phyloP scores from a whole-genome alignment of 2,888 invertebrate species.

The Archaeoteleia sp. region DNA sequence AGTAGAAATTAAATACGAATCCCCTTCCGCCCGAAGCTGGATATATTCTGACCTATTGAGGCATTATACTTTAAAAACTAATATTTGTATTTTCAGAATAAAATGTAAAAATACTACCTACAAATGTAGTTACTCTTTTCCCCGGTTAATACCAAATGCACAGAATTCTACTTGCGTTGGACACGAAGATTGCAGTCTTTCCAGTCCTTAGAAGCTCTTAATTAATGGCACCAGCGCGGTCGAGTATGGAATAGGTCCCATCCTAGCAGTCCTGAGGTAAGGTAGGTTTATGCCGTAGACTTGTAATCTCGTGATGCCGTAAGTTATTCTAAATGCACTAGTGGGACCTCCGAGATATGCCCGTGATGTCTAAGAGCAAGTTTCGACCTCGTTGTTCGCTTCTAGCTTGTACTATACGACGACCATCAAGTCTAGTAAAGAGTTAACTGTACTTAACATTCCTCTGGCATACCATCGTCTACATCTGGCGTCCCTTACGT shows the following conservation, averaged over 20 bases:
- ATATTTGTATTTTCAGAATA: too few species aligned
- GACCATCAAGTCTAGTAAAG: conserved; percentile 55
- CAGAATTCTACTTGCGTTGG: conserved; percentile 50
- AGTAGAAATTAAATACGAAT: too few species aligned
- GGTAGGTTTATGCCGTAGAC: conserved; percentile 71
- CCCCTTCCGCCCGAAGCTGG: too few species aligned
- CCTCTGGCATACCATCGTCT: conserved; percentile 43
- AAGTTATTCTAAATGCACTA: conserved; percentile 74
- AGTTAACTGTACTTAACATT: conserved; percentile 64
- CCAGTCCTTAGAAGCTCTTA: conserved; percentile 70
- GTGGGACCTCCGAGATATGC: conserved; percentile 69
- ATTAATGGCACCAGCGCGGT: conserved; percentile 66
- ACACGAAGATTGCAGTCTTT: conserved; percentile 66
- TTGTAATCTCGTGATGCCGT: conserved; percentile 74
- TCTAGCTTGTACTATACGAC: conserved; percentile 55
- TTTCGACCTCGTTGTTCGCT: conserved; percentile 63
- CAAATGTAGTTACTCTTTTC: conserved; percentile 37
- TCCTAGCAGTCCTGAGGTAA: conserved; percentile 57
- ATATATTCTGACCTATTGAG: too few species aligned
- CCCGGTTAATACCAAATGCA: conserved; percentile 35
- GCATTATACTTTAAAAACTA: too few species aligned
- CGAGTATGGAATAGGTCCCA: conserved; percentile 52
- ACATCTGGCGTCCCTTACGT: conserved; percentile 48
- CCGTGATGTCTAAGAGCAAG: conserved; percentile 66
- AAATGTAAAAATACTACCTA: too few species aligned